phyloP scores from a whole-genome alignment of 2,113 vertebrate genomes.

The Coptodon rendalli region DNA sequence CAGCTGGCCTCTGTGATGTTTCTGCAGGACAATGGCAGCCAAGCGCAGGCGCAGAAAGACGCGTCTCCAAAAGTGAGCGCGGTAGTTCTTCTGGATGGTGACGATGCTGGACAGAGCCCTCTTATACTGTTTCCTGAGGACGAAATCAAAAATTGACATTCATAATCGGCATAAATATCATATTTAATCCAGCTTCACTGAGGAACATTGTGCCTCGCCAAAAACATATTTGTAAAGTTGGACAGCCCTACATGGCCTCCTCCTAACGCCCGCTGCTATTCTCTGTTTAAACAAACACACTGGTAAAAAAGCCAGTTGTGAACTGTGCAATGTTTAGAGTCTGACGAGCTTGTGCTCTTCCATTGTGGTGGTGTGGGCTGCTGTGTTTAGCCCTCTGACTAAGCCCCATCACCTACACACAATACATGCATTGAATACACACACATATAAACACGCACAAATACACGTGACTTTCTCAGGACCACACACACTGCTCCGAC shows the following conservation, averaged over 20 bases:
- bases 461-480: slow-evolving; percentile 5
- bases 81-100: slow-evolving; percentile 87
- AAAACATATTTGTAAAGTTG: not conserved
- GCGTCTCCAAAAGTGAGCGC: slow-evolving; percentile 81
- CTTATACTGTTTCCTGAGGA: slow-evolving; percentile 80
- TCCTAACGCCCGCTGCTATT: slow-evolving; percentile 3
- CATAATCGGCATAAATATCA: not conserved
- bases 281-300: slow-evolving; percentile 35
- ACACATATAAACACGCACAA: slow-evolving; percentile 23
- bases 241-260: not conserved
- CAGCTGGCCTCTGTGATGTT: slow-evolving; percentile 77
- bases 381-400: slow-evolving; percentile 54
- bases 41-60: slow-evolving; percentile 73
- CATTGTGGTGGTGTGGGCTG: slow-evolving; percentile 49
- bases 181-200: not conserved
- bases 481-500: slow-evolving; percentile 58
- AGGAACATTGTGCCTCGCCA: not conserved
- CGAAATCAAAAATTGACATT: not conserved
- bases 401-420: slow-evolving; percentile 42
- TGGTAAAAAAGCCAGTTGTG: not conserved
- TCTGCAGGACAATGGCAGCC: slow-evolving; percentile 80
- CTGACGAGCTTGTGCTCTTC: slow-evolving; percentile 21
- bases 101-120: slow-evolving; percentile 76
- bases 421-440: slow-evolving; percentile 14
- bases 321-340: slow-evolving; percentile 23